Evolutionary conservation across 2,113 vertebrate species (phyloP).

Genomic region (Phodopus roborovskii): DNA sequence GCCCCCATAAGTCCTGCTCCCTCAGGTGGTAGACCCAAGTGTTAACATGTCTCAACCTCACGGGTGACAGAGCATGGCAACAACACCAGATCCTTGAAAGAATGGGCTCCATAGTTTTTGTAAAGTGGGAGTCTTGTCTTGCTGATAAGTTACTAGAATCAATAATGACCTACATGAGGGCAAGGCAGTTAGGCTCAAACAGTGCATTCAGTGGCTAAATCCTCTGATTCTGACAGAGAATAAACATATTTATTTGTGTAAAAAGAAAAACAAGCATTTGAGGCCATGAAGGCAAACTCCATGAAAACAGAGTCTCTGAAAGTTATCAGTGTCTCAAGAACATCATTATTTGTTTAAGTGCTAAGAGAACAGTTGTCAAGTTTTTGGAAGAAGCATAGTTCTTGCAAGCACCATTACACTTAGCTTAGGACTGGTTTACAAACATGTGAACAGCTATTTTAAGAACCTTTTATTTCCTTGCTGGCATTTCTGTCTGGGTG

Average conservation of each 20-base stretch:
- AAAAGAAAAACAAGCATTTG: neutral
- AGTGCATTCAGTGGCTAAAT: neutral
- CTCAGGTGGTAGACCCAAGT: neutral
- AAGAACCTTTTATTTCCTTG: neutral
- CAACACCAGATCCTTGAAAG: neutral
- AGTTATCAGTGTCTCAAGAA: constrained; percentile 12
- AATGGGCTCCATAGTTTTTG: neutral
- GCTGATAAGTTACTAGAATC: neutral
- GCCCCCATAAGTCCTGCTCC: too few relatives aligned
- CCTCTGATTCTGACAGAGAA: neutral
- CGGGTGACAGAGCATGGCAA: neutral
- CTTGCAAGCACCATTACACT: neutral
- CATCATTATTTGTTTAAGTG: neutral
- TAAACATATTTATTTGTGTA: neutral
- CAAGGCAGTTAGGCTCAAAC: neutral
- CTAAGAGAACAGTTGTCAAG: neutral
- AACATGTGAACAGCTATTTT: neutral
- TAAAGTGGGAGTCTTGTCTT: neutral
- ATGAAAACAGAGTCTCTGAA: neutral
- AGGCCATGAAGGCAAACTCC: neutral
- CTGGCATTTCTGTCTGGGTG: neutral
- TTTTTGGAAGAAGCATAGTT: neutral
- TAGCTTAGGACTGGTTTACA: neutral
- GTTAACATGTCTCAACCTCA: neutral
- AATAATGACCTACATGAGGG: neutral